phyloP scores from a whole-genome alignment of 2,888 invertebrate genomes.

The Phortica okadai region DNA sequence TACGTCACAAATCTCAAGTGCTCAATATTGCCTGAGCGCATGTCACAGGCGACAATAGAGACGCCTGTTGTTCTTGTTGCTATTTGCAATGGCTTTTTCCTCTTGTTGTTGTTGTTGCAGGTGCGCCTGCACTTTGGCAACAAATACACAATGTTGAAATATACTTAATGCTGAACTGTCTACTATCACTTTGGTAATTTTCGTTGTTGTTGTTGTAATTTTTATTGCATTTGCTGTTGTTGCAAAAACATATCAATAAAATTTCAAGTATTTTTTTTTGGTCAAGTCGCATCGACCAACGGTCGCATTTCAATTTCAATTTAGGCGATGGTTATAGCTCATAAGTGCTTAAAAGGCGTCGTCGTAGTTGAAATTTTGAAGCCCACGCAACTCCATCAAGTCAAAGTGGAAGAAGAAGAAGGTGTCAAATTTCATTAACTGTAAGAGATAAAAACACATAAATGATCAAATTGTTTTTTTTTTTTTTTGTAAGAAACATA shows the following conservation, averaged over 20 bases:
- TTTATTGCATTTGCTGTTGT: conserved; percentile 17
- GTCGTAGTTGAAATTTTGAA: conserved; percentile 27
- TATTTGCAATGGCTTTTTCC: background rate
- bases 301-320: conserved; percentile 8
- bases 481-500: conserved; percentile 46
- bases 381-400: conserved; percentile 43
- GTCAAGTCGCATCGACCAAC: background rate
- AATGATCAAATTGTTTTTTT: conserved; percentile 36
- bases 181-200: conserved; percentile 38
- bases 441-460: conserved; percentile 56
- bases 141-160: background rate
- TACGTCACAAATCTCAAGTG: background rate
- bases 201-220: conserved; percentile 33
- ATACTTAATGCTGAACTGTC: background rate
- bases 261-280: conserved; percentile 29
- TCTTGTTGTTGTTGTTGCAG: background rate
- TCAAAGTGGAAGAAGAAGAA: conserved; percentile 39
- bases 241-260: conserved; percentile 47
- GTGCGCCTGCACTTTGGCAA: background rate
- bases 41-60: conserved; percentile 43
- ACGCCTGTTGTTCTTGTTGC: background rate
- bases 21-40: conserved; percentile 26
- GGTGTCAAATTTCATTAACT: conserved; percentile 62
- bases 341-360: conserved; percentile 5
- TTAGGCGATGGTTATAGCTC: conserved; percentile 9